Evolutionary conservation across 2,113 vertebrate species (phyloP).

Genomic region (Salvelinus namaycush): DNA sequence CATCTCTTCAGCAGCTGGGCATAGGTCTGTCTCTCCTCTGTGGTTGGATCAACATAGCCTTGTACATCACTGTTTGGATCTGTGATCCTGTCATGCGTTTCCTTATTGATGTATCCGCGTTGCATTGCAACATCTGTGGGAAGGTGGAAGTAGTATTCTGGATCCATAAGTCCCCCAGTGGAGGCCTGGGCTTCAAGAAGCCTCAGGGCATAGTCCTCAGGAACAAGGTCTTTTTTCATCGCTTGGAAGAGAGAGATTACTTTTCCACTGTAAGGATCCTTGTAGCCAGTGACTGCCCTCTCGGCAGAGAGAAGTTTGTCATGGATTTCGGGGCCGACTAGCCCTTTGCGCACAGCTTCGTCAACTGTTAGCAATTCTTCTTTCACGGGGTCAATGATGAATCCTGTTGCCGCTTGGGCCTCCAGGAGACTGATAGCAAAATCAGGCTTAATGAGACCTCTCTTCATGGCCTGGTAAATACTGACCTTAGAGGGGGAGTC

Average conservation of each 20-base stretch:
- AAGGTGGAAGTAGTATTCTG: constrained; percentile 87
- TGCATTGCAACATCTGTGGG: constrained; percentile 87
- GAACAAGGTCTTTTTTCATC: constrained; percentile 92
- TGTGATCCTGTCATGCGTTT: constrained; percentile 81
- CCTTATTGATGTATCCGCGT: constrained; percentile 90
- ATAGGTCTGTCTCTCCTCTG: constrained; percentile 88
- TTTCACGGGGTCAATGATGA: constrained; percentile 87
- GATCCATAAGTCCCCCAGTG: constrained; percentile 90
- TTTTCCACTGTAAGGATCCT: constrained; percentile 92
- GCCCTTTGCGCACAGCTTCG: constrained; percentile 90
- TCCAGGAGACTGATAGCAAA: constrained; percentile 88
- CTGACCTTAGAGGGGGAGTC: constrained; percentile 81
- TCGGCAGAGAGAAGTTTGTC: constrained; percentile 93
- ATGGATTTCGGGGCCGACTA: constrained; percentile 93
- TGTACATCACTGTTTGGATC: constrained; percentile 75
- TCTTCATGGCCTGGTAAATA: constrained; percentile 92
- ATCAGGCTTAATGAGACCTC: constrained; percentile 81
- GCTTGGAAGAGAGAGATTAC: constrained; percentile 95
- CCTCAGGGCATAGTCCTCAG: constrained; percentile 86
- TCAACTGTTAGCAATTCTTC: constrained; percentile 90
- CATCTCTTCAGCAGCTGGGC: constrained; percentile 85
- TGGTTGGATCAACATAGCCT: constrained; percentile 85
- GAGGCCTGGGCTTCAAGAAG: constrained; percentile 90
- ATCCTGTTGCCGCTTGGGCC: constrained; percentile 95
- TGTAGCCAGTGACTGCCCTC: constrained; percentile 92